Base-by-base conservation (phyloP, 2,888 invertebrate genomes). In the Periphyllus acericola region DNA sequence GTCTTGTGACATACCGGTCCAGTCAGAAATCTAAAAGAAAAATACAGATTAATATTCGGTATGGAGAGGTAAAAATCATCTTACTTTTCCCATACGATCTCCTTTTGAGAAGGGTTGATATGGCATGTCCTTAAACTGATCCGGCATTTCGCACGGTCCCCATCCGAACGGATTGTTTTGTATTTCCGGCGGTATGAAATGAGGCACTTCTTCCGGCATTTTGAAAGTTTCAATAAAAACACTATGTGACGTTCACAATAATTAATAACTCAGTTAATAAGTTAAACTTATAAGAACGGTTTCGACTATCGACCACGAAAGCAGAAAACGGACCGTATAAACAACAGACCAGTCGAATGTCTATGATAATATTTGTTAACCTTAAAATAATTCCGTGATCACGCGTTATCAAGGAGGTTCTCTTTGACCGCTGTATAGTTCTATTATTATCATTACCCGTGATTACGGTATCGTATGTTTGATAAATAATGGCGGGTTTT, bases 51-150 rank as follows among this genome's bases (percentile, higher is more conserved):
- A 79, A 4, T 46, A 46, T 34, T 46, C n/a, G 5, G 25, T 46
- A 32, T 21, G 17, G 36, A 17, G 9, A 19, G 1, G n/a, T 40
- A 46, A 40, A 14, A 75, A 71, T 75, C 40, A 55, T 89, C 84
- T 90, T 90, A 99, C 99, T 94, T 99, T 99, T 90, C 99, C 99
- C 90, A 99, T 94, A 90, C 99, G 95, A 92, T 99, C 99, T 89
- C 98, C 98, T 93, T 99, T 99, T 90, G 99, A 98, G 92, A 99
- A 99, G 72, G 99, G 99, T 92, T 99, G 99, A 92, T 99, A 99
- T 19, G 99, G 99, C 95, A 98, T 97, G 92, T 98, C 97, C 91
- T 96, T 95, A 92, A 97, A 98, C 91, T 97, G 96, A 89, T 97
- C 97, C 85, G 98, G 97, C 92, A 98, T 94, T 92, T 96, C 96